These are phyloP conservation scores for Parotia lawesii DNA, from an alignment of 2,113 vertebrate genomes.

Conservation along the genomic window DNA sequence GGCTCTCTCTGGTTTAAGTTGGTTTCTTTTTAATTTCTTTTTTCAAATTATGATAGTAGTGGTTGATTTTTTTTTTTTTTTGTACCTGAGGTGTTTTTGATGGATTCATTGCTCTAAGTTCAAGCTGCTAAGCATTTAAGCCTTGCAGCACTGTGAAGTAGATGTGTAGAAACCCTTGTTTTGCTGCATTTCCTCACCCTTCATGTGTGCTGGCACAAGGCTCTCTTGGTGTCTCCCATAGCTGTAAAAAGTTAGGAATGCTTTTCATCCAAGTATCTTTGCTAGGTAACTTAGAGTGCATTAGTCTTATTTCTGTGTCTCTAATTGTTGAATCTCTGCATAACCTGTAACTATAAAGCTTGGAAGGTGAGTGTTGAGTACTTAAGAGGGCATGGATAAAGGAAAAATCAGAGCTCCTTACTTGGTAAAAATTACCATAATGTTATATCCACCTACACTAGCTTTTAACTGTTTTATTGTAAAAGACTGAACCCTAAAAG, in stretches of 20 bases:
- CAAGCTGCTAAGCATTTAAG: background rate
- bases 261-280: background rate
- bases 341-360: background rate
- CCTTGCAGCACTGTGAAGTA: background rate
- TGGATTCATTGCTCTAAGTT: background rate
- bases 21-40: background rate
- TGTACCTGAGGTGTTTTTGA: background rate
- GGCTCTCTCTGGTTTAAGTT: background rate
- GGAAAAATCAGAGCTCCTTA: background rate
- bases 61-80: background rate
- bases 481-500: background rate
- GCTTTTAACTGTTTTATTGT: background rate
- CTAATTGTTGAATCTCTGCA: background rate
- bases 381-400: background rate
- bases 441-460: accelerated
- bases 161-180: background rate
- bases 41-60: accelerated
- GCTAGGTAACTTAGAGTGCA: background rate
- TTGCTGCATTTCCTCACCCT: accelerated
- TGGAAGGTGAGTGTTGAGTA: background rate
- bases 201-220: background rate
- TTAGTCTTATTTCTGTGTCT: background rate
- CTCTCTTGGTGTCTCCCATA: background rate
- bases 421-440: background rate
- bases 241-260: background rate